Conservation (phyloP, 2,113 vertebrate species). For the Rhea pennata region DNA sequence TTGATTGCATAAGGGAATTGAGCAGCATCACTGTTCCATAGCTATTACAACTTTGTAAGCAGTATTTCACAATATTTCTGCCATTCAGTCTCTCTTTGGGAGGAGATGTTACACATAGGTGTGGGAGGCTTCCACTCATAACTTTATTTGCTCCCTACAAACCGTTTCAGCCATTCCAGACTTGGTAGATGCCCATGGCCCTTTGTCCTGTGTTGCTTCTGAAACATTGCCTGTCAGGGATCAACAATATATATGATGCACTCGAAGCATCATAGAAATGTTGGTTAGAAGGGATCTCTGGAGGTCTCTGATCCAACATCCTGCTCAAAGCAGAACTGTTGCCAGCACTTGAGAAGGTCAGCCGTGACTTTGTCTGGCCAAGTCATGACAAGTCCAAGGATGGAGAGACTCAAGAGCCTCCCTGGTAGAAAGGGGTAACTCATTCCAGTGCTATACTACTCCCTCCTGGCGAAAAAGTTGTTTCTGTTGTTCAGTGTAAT, state of each 20-base stretch:
- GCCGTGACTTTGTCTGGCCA: constrained; percentile 14
- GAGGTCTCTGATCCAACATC: neutral
- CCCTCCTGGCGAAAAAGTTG: neutral
- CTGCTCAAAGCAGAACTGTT: neutral
- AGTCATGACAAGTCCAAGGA: neutral
- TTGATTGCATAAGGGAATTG: neutral
- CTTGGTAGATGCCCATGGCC: neutral
- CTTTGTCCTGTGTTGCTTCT: neutral
- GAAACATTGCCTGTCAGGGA: neutral
- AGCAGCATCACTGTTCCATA: rapidly evolving
- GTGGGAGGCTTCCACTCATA: neutral
- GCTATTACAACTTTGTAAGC: neutral
- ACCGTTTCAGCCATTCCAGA: neutral
- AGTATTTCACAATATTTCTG: neutral
- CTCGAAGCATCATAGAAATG: neutral
- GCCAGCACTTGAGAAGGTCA: neutral
- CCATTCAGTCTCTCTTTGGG: neutral
- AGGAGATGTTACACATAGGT: neutral
- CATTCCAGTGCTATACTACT: neutral
- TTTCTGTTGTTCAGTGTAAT: neutral
- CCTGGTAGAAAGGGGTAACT: neutral
- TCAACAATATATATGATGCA: neutral
- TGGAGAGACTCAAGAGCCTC: neutral
- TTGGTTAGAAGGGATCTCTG: neutral
- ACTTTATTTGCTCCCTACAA: neutral